Conservation (phyloP, 2,888 invertebrate species). For the Euzophera pinguis region DNA sequence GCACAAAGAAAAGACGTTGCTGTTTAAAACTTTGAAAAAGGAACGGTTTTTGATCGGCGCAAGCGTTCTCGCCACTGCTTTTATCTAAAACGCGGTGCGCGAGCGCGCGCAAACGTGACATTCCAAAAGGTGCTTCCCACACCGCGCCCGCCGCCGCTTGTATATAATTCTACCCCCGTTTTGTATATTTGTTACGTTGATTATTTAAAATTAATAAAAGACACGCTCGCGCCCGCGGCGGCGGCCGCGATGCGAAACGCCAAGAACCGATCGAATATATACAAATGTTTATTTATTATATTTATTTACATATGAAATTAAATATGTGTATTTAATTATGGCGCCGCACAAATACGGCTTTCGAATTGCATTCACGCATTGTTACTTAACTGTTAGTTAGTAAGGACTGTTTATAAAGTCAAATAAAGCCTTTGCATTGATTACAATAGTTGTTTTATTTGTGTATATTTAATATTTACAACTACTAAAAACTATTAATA, state of each 20-base stretch:
- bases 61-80: slow-evolving; percentile 34
- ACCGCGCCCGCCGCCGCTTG: slow-evolving; percentile 20
- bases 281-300: slow-evolving; percentile 47
- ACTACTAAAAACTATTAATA: neutral
- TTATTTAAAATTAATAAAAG: slow-evolving; percentile 28
- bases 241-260: slow-evolving; percentile 34
- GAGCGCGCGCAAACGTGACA: slow-evolving; percentile 29
- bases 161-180: slow-evolving; percentile 28
- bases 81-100: slow-evolving; percentile 35
- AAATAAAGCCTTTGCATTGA: slow-evolving; percentile 77
- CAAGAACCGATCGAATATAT: slow-evolving; percentile 26
- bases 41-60: slow-evolving; percentile 24
- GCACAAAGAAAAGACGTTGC: slow-evolving; percentile 1
- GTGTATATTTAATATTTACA: slow-evolving; percentile 15
- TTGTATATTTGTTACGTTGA: slow-evolving; percentile 67
- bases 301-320: slow-evolving; percentile 31
- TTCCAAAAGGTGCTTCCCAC: slow-evolving; percentile 25
- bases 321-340: slow-evolving; percentile 32
- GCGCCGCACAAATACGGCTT: slow-evolving; percentile 52
- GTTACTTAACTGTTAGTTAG: slow-evolving; percentile 73
- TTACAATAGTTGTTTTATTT: slow-evolving; percentile 50
- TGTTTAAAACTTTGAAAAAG: slow-evolving; percentile 9
- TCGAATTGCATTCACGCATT: slow-evolving; percentile 64
- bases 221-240: slow-evolving; percentile 27
- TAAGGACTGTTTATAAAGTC: slow-evolving; percentile 72